These are phyloP conservation scores for Takifugu rubripes DNA, from an alignment of 2,797 vertebrate species.

Conservation along the genomic window DNA sequence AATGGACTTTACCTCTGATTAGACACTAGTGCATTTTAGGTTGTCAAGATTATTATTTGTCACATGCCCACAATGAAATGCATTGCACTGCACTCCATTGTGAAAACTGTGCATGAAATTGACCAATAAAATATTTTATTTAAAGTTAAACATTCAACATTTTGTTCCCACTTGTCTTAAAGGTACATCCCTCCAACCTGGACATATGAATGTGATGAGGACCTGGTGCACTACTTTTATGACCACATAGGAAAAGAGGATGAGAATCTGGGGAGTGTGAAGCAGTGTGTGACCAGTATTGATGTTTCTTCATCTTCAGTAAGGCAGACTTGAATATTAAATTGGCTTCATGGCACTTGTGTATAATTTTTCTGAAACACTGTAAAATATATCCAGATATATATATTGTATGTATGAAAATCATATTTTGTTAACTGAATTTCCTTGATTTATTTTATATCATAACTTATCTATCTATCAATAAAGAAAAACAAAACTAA, in stretches of 20 bases:
- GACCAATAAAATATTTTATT: not conserved
- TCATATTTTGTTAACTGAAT: not conserved
- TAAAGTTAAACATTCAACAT: not conserved
- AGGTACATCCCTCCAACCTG: conserved; percentile 92
- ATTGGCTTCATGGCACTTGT: not conserved
- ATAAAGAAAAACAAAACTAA: not conserved
- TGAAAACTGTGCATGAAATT: too few species aligned
- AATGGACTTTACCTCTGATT: too few species aligned
- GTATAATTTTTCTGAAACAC: not conserved
- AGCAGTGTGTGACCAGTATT: conserved; percentile 96
- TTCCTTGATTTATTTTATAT: not conserved
- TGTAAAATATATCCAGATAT: too few species aligned
- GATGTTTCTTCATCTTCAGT: conserved; percentile 94
- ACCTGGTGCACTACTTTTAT: conserved; percentile 93
- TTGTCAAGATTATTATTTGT: not conserved
- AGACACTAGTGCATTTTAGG: not conserved
- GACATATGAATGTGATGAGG: conserved; percentile 95
- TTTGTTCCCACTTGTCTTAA: conserved; percentile 4
- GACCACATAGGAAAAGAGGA: conserved; percentile 96
- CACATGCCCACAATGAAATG: too few species aligned
- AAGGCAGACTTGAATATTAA: conserved; percentile 23
- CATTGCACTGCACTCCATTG: too few species aligned
- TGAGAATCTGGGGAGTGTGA: conserved; percentile 93
- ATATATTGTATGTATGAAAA: too few species aligned
- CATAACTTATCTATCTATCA: not conserved